Base-by-base conservation (phyloP, 2,113 vertebrate species). In the Echinops telfairi region DNA sequence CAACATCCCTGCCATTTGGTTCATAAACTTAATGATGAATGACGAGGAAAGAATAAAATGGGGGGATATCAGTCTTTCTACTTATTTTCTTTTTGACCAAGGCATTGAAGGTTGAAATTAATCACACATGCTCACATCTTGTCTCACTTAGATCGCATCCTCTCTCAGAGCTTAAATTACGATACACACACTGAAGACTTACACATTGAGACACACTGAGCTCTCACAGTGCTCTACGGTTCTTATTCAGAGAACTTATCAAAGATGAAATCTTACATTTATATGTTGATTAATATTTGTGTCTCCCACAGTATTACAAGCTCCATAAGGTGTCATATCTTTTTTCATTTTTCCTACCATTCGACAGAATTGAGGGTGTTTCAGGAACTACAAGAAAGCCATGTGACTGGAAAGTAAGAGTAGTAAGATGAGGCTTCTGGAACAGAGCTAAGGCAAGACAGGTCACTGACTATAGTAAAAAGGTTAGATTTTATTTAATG, bases 321-420 rank as follows among this genome's bases (percentile, higher is more conserved):
- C 33, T 40, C 33, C 25, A 33, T 31, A 43, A 92, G 80, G 20
- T 20, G 19, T 16, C 43, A 0, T 73, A 71, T 85, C 64, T 90
- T 76, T 90, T 29, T 90, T 6, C 3, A 77, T 12, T 86, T 36
- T 88, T 83, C 81, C 91, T 1, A 89, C 29, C 29, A 86, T 29
- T 84, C 33, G 53, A 78, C 9, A 16, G 23, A 75, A 15, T 62
- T 38, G 82, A 92, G 60, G 29, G 2, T 11, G 19, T 84, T 90
- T 90, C 38, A 76, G 36, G 47, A 91, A 89, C 40, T 57, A 25
- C 90, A 88, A 89, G 43, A 83, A 93, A 94, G 86, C 5, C 10
- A 66, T 47, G 8, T 81, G 38, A 8, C 25, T 84, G 40, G 43
- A 85, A 87, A 31, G 70, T 4, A 77, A 58, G 66, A 91, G 14